phyloP scores from a whole-genome alignment of 1,140 invertebrate species.

The Drosophila orosa region DNA sequence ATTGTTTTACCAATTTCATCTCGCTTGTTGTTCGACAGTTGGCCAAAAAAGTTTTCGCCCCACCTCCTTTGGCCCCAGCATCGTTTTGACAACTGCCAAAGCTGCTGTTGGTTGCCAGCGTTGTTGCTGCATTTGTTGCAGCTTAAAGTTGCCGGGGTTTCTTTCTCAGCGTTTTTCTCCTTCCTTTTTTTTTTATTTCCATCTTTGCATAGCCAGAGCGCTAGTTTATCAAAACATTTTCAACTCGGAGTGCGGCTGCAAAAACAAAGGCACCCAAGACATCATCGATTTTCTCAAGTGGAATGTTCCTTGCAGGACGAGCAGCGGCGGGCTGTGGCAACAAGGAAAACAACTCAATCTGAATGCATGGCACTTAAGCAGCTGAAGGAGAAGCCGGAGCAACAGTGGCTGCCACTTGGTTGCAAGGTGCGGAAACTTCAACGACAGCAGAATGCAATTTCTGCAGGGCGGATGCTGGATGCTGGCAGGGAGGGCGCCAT shows the following conservation, averaged over 20 bases:
- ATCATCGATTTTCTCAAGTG: constrained; percentile 76
- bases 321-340: constrained; percentile 1
- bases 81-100: constrained; percentile 64
- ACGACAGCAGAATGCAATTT: constrained; percentile 75
- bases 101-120: constrained; percentile 31
- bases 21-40: constrained; percentile 64
- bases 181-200: constrained; percentile 3
- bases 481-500: background rate
- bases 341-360: constrained; percentile 74
- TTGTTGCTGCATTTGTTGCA: constrained; percentile 60
- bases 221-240: constrained; percentile 80
- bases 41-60: constrained; percentile 42
- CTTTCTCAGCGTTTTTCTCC: background rate
- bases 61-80: background rate
- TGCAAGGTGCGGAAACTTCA: constrained; percentile 70
- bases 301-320: constrained; percentile 21
- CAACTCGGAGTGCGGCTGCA: constrained; percentile 77
- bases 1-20: constrained; percentile 76
- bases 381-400: constrained; percentile 41
- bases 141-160: constrained; percentile 61
- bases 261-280: constrained; percentile 70
- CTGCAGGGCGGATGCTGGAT: constrained; percentile 7
- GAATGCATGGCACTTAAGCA: constrained; percentile 79
- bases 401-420: constrained; percentile 63
- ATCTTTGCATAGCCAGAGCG: constrained; percentile 61